Percentiles rank a stretch among this genome's conserved stretches.
These are phyloP conservation scores for Lepilemur septentrionalis DNA, from an alignment of 2,797 vertebrate species.

Conservation along the genomic window DNA sequence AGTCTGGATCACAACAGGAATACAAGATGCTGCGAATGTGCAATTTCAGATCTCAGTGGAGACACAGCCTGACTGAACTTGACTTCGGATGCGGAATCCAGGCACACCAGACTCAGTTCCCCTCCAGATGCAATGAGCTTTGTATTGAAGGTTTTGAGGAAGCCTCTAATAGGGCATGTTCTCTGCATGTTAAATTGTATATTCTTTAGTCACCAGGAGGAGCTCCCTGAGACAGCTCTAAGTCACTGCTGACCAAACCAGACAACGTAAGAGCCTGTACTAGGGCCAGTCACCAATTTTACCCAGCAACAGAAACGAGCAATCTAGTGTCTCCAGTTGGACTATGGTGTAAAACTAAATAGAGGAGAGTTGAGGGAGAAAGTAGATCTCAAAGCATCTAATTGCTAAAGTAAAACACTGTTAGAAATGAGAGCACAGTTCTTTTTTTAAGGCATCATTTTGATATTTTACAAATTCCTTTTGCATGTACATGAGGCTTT, in stretches of 20 bases:
- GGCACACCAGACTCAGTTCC: neutral
- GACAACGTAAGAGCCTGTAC: neutral
- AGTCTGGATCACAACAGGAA: neutral
- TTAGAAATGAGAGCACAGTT: neutral
- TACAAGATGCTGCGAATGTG: neutral
- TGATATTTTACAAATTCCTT: neutral
- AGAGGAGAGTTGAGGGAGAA: neutral
- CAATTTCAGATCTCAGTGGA: neutral
- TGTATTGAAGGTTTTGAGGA: neutral
- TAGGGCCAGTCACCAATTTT: neutral
- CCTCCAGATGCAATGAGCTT: neutral
- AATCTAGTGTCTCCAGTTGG: neutral
- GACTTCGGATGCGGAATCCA: neutral
- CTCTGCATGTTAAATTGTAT: neutral
- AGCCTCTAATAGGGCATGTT: neutral
- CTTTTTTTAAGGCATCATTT: neutral
- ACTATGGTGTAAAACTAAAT: neutral
- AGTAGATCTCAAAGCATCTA: neutral
- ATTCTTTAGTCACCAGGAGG: neutral
- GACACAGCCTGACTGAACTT: neutral
- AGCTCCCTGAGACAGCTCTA: neutral
- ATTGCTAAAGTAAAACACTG: neutral
- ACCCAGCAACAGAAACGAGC: neutral
- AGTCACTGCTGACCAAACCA: neutral
- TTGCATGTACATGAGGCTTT: neutral